Conservation (phyloP, 2,797 vertebrate species). For the Pipistrellus nathusii region DNA sequence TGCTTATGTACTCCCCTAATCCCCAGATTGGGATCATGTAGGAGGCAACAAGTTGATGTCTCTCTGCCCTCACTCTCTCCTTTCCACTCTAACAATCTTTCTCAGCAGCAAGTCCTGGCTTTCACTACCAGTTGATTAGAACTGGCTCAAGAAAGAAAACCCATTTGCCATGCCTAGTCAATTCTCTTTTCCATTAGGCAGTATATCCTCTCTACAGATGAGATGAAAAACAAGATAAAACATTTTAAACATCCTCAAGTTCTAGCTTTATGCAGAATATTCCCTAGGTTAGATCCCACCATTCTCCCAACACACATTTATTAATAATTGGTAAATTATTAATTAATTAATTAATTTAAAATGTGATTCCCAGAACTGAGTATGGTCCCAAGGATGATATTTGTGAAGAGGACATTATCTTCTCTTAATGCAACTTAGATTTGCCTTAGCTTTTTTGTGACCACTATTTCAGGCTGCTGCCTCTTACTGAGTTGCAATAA, state of each 20-base stretch:
- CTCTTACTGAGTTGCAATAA: background rate
- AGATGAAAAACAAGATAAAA: too few relatives aligned
- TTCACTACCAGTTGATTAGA: background rate
- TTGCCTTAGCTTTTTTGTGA: constrained; percentile 23
- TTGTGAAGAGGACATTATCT: background rate
- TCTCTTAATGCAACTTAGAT: background rate
- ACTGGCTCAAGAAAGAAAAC: background rate
- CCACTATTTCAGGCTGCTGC: background rate
- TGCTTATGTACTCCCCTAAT: too few relatives aligned
- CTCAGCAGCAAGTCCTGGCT: background rate
- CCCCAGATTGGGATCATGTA: too few relatives aligned
- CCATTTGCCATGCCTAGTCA: background rate
- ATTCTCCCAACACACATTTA: background rate
- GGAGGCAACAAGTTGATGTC: too few relatives aligned
- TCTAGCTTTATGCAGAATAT: constrained; percentile 5
- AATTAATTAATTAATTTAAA: constrained; percentile 52
- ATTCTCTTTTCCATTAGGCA: background rate
- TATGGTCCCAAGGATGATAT: background rate
- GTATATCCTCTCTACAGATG: background rate
- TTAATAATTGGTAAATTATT: background rate
- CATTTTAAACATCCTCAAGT: background rate
- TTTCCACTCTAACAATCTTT: background rate
- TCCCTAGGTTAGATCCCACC: background rate
- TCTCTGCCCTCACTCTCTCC: too few relatives aligned
- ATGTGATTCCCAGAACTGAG: background rate